Percentiles rank a stretch among this genome's conserved stretches.
Evolutionary conservation across 2,113 vertebrate species (phyloP).

Genomic region (Odontophorus gujanensis): DNA sequence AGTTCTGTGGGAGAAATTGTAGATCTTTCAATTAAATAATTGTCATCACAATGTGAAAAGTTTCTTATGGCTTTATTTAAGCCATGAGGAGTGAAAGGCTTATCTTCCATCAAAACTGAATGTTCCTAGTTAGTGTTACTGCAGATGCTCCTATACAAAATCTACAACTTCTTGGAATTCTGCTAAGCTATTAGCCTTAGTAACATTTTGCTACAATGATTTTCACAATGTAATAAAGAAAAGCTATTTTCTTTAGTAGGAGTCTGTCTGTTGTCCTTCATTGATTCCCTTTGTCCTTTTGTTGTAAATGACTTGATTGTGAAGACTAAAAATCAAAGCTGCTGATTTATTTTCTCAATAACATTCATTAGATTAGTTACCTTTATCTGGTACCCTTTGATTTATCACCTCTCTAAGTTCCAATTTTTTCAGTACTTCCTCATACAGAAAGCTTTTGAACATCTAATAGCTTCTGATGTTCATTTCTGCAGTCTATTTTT

Average conservation of each 20-base stretch:
- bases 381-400: constrained; percentile 1
- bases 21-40: neutral
- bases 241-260: neutral
- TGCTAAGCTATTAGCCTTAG: neutral
- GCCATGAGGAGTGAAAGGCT: neutral
- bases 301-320: neutral
- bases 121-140: neutral
- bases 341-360: neutral
- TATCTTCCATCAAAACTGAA: neutral
- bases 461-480: neutral
- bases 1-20: too few species aligned
- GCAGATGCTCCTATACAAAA: neutral
- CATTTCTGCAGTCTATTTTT: neutral
- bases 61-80: neutral
- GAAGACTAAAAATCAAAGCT: neutral
- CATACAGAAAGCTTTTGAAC: neutral
- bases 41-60: neutral
- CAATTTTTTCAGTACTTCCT: neutral
- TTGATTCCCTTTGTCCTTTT: neutral
- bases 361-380: neutral
- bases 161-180: neutral
- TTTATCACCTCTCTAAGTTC: neutral
- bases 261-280: neutral
- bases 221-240: constrained; percentile 19
- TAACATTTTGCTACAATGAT: neutral